Evolutionary conservation across 2,113 vertebrate species (phyloP), one percentile per base, ranked within the genome.

Genomic region (Eptatretus burgeri): DNA sequence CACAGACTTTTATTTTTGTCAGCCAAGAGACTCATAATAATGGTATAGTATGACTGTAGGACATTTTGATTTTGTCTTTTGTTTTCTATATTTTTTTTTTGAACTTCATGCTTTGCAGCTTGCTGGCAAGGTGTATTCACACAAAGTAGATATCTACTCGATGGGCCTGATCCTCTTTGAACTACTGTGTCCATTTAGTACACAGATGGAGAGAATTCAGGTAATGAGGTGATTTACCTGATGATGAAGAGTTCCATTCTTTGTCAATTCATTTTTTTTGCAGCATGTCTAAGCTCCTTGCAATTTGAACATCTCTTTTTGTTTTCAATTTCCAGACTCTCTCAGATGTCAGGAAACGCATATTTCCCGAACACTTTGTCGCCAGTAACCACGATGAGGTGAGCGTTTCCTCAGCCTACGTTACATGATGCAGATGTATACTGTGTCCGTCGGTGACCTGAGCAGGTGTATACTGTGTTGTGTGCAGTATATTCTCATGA

Each of bases 101-200:
- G 3, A 41, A 41, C 27, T 3, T 41, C 63, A 49, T 50, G 18
- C 67, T 74, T 68, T 66, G n/a, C 76, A 98, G 91, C 79, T 94
- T 66, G 84, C 79, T 69, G 86, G 91, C 64, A 89, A 84, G 74
- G 85, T 75, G 13, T 98, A 98, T 68, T 98, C 88, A 2, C 91
- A 98, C 70, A 98, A 98, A 74, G 89, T 98, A 76, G 91, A 98
- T 69, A 93, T 98, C 72, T 98, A 93, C 67, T 98, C 91, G 41
- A 75, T 98, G 76, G 91, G 91, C 49, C 74, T 98, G 72, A 98
- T 98, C 71, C 78, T 96, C 52, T 98, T 98, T 70, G 91, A 98
- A 75, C 74, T 98, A 70, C 78, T 98, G 20, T 87, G 77, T 69
- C 88, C 89, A 1, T 98, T 98, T 70, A 77, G 79, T 70, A 98